phyloP scores from a whole-genome alignment of 2,113 vertebrate species.

The Larimichthys crocea region DNA sequence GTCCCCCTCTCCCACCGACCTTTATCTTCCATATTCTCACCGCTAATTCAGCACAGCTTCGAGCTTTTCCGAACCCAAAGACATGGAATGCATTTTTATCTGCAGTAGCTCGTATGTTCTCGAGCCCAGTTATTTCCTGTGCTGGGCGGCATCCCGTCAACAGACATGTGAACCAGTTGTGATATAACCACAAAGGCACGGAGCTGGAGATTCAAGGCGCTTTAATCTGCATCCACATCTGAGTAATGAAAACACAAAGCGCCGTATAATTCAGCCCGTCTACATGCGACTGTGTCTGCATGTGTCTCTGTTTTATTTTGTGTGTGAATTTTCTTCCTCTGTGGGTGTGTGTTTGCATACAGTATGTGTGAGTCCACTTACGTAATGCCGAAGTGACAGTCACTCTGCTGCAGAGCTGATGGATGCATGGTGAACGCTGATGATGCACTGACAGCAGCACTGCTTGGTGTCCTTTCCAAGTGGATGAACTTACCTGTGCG shows the following conservation, averaged over 20 bases:
- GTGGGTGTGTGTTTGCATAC: background rate
- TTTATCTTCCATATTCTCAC: slow-evolving; percentile 36
- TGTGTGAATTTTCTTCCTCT: background rate
- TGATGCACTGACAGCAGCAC: slow-evolving; percentile 29
- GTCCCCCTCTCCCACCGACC: background rate
- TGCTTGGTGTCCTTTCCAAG: slow-evolving; percentile 18
- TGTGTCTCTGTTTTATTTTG: background rate
- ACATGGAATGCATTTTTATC: slow-evolving; percentile 28
- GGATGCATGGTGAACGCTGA: slow-evolving; percentile 23
- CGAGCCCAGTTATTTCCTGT: slow-evolving; percentile 63
- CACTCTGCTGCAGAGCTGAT: slow-evolving; percentile 28
- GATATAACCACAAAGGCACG: slow-evolving; percentile 37
- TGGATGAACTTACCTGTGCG: slow-evolving; percentile 35
- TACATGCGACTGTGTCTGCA: slow-evolving; percentile 5
- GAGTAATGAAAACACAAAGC: slow-evolving; percentile 51
- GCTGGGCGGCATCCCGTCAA: slow-evolving; percentile 28
- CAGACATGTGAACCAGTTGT: slow-evolving; percentile 39
- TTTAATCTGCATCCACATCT: slow-evolving; percentile 59
- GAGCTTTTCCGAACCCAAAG: slow-evolving; percentile 2
- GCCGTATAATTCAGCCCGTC: slow-evolving; percentile 19
- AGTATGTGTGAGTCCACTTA: slow-evolving; percentile 1
- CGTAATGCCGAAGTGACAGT: slow-evolving; percentile 47
- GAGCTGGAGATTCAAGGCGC: slow-evolving; percentile 25
- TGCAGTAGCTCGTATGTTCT: slow-evolving; percentile 36
- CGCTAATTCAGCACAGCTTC: slow-evolving; percentile 25